Evolutionary conservation across 2,888 invertebrate genomes (phyloP).

Genomic region (Cartodere bifasciata): DNA sequence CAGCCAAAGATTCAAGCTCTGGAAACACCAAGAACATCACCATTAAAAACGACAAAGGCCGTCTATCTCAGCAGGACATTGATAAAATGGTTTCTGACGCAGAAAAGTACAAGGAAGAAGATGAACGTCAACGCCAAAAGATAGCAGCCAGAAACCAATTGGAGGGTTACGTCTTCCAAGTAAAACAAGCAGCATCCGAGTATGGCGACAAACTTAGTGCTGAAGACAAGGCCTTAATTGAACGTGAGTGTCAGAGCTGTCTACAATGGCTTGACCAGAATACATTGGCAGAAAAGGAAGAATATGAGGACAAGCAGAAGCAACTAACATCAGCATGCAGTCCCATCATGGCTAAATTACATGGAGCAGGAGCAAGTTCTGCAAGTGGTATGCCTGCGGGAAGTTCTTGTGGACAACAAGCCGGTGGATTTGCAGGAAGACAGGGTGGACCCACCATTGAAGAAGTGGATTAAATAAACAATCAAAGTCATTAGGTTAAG

Average conservation of each 20-base stretch:
- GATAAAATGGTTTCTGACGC: constrained; percentile 69
- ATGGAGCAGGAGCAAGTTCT: constrained; percentile 26
- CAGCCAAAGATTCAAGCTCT: constrained; percentile 40
- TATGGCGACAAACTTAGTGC: constrained; percentile 49
- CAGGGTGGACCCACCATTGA: constrained; percentile 17
- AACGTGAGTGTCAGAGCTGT: constrained; percentile 42
- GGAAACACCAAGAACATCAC: constrained; percentile 62
- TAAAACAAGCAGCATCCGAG: constrained; percentile 53
- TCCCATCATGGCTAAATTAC: constrained; percentile 49
- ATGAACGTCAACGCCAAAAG: constrained; percentile 52
- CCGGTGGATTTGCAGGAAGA: constrained; percentile 15
- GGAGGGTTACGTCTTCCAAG: constrained; percentile 54
- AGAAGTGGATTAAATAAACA: constrained; percentile 18
- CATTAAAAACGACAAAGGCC: constrained; percentile 73
- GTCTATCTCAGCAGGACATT: constrained; percentile 70
- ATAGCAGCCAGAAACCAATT: constrained; percentile 58
- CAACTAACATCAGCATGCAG: constrained; percentile 35
- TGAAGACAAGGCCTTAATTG: constrained; percentile 47
- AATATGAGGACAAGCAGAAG: constrained; percentile 49
- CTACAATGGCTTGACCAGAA: constrained; percentile 57
- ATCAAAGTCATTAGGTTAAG: no score
- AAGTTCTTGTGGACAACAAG: constrained; percentile 18
- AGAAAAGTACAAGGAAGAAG: constrained; percentile 54
- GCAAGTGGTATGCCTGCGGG: constrained; percentile 21
- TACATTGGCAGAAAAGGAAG: constrained; percentile 51